A percentile compares a stretch with the other conserved stretches of the same genome.
phyloP scores from a whole-genome alignment of 2,888 invertebrate genomes.

The Elysia crispata region DNA sequence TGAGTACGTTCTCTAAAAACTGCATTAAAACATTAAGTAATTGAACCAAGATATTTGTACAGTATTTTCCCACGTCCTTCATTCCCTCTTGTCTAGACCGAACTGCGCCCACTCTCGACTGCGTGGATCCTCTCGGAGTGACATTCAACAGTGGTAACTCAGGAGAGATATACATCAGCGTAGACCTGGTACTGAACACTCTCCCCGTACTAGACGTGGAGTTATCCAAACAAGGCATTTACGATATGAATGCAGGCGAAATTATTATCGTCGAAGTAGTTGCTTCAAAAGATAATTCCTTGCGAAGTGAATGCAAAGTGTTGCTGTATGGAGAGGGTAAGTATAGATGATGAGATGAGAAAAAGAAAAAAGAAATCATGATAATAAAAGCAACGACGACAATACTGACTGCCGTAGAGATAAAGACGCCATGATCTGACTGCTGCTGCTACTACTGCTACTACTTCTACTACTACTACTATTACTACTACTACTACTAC shows the following conservation, averaged over 20 bases:
- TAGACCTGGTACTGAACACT: slow-evolving; percentile 2
- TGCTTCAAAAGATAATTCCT: slow-evolving; percentile 24
- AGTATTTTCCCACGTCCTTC: too few species aligned
- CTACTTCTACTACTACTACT: slow-evolving; percentile 30
- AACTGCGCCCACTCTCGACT: slow-evolving; percentile 23
- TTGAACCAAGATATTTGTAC: too few species aligned
- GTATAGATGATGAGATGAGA: background rate
- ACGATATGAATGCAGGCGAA: slow-evolving; percentile 14
- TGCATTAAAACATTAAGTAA: too few species aligned
- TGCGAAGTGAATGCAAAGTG: slow-evolving; percentile 29
- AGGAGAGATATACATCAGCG: slow-evolving; percentile 14
- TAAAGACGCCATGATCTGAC: background rate
- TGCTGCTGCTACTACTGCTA: slow-evolving; percentile 23
- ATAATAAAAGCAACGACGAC: too few species aligned
- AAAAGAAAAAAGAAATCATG: too few species aligned
- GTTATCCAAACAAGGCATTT: slow-evolving; percentile 6
- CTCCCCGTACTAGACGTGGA: too few species aligned
- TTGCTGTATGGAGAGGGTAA: slow-evolving; percentile 33
- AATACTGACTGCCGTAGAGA: too few species aligned
- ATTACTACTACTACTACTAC: slow-evolving; percentile 24
- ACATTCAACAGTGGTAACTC: background rate
- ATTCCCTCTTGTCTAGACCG: slow-evolving; percentile 3
- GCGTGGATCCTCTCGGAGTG: background rate
- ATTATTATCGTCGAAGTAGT: slow-evolving; percentile 6
- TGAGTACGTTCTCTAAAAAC: too few species aligned